Conservation (phyloP, 2,113 vertebrate genomes). For the Sakesphorus luctuosus region DNA sequence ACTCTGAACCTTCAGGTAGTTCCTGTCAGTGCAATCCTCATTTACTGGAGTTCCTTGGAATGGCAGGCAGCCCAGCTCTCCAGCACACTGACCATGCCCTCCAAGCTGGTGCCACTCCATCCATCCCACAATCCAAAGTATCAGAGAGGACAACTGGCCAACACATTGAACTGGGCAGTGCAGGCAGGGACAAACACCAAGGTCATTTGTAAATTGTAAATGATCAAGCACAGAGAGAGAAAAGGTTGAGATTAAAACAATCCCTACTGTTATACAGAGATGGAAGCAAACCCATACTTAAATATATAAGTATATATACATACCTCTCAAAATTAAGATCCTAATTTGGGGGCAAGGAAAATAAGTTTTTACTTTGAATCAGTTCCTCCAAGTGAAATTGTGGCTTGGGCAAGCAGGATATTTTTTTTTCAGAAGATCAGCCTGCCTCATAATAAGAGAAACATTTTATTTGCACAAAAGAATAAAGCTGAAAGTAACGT, state of each 20-base stretch:
- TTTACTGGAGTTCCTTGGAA: background rate
- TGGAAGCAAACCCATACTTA: background rate
- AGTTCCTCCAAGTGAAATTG: background rate
- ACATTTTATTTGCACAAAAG: background rate
- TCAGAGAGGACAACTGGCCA: background rate
- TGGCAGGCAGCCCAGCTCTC: accelerated
- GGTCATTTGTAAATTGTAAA: background rate
- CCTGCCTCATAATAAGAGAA: background rate
- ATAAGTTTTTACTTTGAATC: background rate
- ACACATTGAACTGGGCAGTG: no score
- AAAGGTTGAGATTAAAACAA: background rate
- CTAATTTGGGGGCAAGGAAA: background rate
- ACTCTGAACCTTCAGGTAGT: background rate
- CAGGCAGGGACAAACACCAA: background rate
- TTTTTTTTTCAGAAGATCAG: background rate
- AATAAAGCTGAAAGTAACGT: background rate
- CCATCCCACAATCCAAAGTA: background rate
- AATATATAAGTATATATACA: no score
- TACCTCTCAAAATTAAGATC: background rate
- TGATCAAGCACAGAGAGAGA: background rate
- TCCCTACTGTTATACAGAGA: accelerated
- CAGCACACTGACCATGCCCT: background rate
- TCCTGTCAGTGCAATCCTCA: background rate
- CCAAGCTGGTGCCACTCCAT: background rate
- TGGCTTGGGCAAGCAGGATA: background rate